Evolutionary conservation across 2,797 vertebrate genomes (phyloP), one percentile per base, ranked within the genome.

Genomic region (Oreochromis grahami): DNA sequence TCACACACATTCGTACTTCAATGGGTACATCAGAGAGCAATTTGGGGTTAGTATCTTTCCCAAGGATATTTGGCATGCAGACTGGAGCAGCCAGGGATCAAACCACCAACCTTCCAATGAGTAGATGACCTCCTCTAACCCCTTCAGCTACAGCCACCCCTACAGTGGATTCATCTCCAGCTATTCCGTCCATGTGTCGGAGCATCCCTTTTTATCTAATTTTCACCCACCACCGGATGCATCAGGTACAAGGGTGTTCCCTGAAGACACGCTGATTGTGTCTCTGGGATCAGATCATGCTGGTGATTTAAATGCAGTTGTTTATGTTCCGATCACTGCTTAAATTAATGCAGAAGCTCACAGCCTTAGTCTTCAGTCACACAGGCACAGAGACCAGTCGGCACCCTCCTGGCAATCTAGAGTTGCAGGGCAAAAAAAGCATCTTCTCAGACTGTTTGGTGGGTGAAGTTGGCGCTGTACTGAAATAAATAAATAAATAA

Each of bases 261-360:
- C 56, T 19, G 56, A 60, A 24, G n/a, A 15, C 9, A 43, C 1
- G 2, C 13, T 43, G 36, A 41, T 2, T 43, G 36, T 68, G 12
- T 41, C 1, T 38, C 36, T 21, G 19, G 60, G 36, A 41, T 58
- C 14, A 58, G 26, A 17, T 65, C n/a, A 65, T 41, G 34, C 34
- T n/a, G 17, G 58, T 36, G 19, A 63, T 63, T n/a, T 8, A n/a
- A 38, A 36, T 63, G 32, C 19, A 21, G n/a, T 21, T 63, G 36
- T 63, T 2, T 1, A 56, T 56, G 4, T 29, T 29, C 53, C 1
- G 0, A 29, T 32, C 34, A 63, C 58, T 0, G 2, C 10, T 38
- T 36, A 36, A 38, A 38, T 63, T 8, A 63, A 38, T 63, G 34
- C 58, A n/a, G 34, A 63, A 63, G 32, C 6, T n/a, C 3, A 12